phyloP scores from a whole-genome alignment of 2,888 invertebrate species.

The Alcis repandata region DNA sequence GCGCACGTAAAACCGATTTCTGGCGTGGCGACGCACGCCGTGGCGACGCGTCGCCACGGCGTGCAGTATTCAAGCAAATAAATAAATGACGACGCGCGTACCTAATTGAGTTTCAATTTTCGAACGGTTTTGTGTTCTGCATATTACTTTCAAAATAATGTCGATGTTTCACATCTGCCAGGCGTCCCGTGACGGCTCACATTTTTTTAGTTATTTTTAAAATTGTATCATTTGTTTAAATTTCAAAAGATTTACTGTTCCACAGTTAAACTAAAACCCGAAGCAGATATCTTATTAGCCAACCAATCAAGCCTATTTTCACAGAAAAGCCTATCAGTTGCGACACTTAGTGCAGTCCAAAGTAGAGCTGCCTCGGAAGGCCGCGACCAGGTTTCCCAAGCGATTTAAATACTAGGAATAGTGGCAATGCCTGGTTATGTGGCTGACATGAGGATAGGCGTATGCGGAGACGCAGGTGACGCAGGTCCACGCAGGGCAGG shows the following conservation, averaged over 20 bases:
- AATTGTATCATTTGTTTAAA: background rate
- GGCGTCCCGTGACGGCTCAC: no score
- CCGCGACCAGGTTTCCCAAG: conserved; percentile 35
- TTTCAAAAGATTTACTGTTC: background rate
- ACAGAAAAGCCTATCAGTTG: background rate
- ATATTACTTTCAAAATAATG: no score
- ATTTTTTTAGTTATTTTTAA: no score
- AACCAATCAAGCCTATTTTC: background rate
- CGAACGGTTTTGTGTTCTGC: no score
- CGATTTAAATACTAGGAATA: conserved; percentile 47
- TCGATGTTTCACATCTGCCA: no score
- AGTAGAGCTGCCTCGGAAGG: background rate
- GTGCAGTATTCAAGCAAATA: no score
- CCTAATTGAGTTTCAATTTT: no score
- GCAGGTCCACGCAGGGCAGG: no score
- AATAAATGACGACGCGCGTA: no score
- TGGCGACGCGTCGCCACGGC: no score
- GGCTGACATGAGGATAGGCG: conserved; percentile 2
- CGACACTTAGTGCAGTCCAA: background rate
- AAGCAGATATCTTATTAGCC: background rate
- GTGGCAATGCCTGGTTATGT: conserved; percentile 31
- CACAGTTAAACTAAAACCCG: background rate
- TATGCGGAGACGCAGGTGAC: background rate
- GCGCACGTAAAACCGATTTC: no score
- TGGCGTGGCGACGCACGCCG: no score